Evolutionary conservation across 2,797 vertebrate species (phyloP), one percentile per base, ranked within the genome.

Genomic region (Melanogrammus aeglefinus): DNA sequence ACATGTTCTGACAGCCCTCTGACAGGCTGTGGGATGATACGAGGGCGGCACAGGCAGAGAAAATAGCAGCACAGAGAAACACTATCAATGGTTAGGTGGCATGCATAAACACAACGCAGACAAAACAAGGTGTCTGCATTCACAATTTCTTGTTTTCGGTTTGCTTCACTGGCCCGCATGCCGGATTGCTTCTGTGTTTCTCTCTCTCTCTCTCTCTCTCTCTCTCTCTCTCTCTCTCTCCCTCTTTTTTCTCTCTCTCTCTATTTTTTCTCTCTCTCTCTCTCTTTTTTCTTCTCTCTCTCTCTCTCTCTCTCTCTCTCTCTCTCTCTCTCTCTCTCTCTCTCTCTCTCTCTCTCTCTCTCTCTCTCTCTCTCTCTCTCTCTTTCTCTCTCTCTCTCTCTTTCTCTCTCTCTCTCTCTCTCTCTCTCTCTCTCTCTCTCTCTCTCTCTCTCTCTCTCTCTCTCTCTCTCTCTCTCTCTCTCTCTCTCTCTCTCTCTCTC

Each of bases 31-130:
- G 29, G 24, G 24, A 16, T 70, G 69, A 31, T 70, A 31, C 24
- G 4, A 70, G 69, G 24, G 69, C 4, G 69, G 24, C 12, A 57
- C 21, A 70, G 27, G 69, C 24, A 70, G 69, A 12, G 69, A 31
- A 69, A 70, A 57, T 21, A 57, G 51, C 69, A 70, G 69, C 69
- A 31, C 69, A 31, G 69, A 18, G 69, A 70, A 70, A 29, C 51
- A n/a, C 51, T 57, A n/a, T n/a, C 51, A 57, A n/a, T 18, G 18
- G 21, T 57, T 21, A 57, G 51, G 51, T 21, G 51, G 18, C 51
- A 57, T 18, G 51, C 51, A 57, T 57, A 57, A 70, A 29, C 24
- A 69, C 63, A 27, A 69, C 8, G 27, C 63, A 31, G 24, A 13
- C 69, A 70, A 70, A 70, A 70, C 51, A 57, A 5, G 47, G 47